Base-by-base conservation (phyloP, 2,113 vertebrate species). In the Meriones unguiculatus region DNA sequence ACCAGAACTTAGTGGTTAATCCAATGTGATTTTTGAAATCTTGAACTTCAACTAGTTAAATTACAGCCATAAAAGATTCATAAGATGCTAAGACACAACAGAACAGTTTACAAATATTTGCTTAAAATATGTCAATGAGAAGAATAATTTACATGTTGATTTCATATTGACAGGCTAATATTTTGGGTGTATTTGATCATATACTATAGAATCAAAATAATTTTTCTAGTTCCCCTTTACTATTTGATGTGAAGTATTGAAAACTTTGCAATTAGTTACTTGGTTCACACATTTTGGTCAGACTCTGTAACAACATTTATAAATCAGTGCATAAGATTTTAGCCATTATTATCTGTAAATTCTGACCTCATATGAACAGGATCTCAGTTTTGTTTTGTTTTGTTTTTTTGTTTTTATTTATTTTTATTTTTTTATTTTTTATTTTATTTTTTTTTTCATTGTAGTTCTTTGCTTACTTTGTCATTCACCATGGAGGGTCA, bases 211-310 rank as follows among this genome's bases (percentile, higher is more conserved):
- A 87, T 46, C 80, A 75, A 11, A 30, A 38, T 62, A 50, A 50
- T 35, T 28, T 97, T 57, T 90, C 13, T 7, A 22, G 0, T 32
- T 87, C 18, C 14, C 62, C 86, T 93, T 91, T 25, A 84, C 5
- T 80, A 89, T 80, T 75, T 57, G 28, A 35, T 46, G 30, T 28
- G 25, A 2, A 12, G 30, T 46, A 15, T 10, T 30, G 20, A 32
- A 52, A 95, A 94, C 38, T 32, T 87, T 64, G 17, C 91, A 65
- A 82, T 87, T 41, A 82, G 75, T 41, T 96, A 28, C 76, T 93
- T 62, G 57, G 10, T 12, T 91, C 25, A 54, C 8, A 38, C 30
- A 46, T 82, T 91, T 77, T 70, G 57, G 5, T 62, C 76, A 1
- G 25, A 38, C 64, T 87, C 46, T 52, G 76, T 35, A 9, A 70